Evolutionary conservation across 92 coral and sea anemone species (phyloP).

Genomic region (Umimayanthus kanabou): DNA sequence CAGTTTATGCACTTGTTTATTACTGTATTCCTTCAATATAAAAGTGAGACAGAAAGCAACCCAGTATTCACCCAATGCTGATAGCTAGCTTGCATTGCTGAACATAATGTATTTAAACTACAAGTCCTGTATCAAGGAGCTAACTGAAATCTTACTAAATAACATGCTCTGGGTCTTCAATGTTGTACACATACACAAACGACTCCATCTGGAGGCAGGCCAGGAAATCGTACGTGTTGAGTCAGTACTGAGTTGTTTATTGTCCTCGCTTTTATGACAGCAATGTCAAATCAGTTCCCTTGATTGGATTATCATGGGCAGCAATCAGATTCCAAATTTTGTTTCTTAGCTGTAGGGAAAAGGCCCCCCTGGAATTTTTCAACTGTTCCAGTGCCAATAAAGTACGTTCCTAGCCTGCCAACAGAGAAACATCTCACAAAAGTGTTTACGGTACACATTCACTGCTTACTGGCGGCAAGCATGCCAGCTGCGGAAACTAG

Average conservation of each 20-base stretch:
- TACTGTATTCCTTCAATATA: slow-evolving; percentile 63
- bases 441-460: slow-evolving; percentile 80
- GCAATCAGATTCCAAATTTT: slow-evolving; percentile 60
- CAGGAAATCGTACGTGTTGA: slow-evolving; percentile 58
- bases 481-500: slow-evolving; percentile 50
- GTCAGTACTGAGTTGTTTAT: slow-evolving; percentile 45
- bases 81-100: slow-evolving; percentile 3
- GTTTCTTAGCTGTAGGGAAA: slow-evolving; percentile 75
- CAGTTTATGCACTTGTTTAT: neutral
- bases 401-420: slow-evolving; percentile 94
- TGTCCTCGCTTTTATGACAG: slow-evolving; percentile 85
- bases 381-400: slow-evolving; percentile 59
- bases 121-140: neutral
- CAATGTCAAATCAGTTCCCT: slow-evolving; percentile 46
- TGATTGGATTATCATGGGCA: slow-evolving; percentile 38
- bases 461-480: slow-evolving; percentile 85
- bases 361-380: slow-evolving; percentile 82
- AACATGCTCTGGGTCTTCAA: neutral
- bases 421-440: slow-evolving; percentile 75
- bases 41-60: slow-evolving; percentile 83
- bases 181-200: slow-evolving; percentile 43
- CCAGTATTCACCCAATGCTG: slow-evolving; percentile 37
- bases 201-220: slow-evolving; percentile 64
- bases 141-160: neutral
- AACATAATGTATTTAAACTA: neutral